Conservation (phyloP, 2,113 vertebrate genomes). For the Xiphophorus hellerii region DNA sequence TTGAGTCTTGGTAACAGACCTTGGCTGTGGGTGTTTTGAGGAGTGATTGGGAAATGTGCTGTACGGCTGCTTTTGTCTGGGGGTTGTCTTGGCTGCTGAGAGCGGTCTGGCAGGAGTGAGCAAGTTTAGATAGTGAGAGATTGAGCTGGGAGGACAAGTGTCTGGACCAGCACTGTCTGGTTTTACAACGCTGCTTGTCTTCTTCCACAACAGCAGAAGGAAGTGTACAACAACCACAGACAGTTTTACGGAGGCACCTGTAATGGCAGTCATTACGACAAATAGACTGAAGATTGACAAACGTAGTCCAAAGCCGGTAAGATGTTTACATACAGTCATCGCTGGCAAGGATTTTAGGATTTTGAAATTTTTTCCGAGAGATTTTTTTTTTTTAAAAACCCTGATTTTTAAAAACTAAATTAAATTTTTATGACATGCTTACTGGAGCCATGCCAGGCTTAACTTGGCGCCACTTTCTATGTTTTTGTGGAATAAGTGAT, state of each 20-base stretch:
- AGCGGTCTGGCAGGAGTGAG: slow-evolving; percentile 36
- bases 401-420: no score
- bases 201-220: slow-evolving; percentile 24
- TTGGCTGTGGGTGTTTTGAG: slow-evolving; percentile 32
- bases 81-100: slow-evolving; percentile 28
- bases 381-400: no score
- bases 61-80: slow-evolving; percentile 44
- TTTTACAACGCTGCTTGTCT: slow-evolving; percentile 40
- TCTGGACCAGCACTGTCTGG: slow-evolving; percentile 39
- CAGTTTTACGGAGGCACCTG: slow-evolving; percentile 14
- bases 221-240: slow-evolving; percentile 44
- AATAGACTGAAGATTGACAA: slow-evolving; percentile 11
- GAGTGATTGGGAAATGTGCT: slow-evolving; percentile 52
- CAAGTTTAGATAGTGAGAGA: slow-evolving; percentile 40
- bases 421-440: no score
- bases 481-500: no score
- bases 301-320: not conserved
- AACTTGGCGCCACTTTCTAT: no score
- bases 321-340: not conserved
- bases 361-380: not conserved
- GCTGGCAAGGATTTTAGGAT: not conserved
- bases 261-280: slow-evolving; percentile 26
- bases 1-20: slow-evolving; percentile 23
- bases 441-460: no score
- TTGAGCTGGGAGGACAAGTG: slow-evolving; percentile 64